Base-by-base conservation (phyloP, 1,140 invertebrate species). In the Cardiocondyla obscurior region DNA sequence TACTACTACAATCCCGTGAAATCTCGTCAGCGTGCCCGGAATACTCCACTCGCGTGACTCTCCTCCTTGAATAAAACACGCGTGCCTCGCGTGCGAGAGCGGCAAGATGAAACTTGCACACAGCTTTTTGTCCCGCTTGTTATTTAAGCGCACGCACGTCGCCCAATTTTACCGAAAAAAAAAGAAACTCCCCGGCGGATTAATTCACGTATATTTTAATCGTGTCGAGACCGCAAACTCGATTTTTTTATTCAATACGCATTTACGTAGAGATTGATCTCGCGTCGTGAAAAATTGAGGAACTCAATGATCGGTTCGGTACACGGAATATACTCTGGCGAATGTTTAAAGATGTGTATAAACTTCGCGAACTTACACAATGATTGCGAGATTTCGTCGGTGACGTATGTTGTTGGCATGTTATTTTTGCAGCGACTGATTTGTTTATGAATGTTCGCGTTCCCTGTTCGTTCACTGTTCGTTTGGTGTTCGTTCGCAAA, bases 1-100 rank as follows among this genome's bases (percentile, higher is more conserved):
- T 79, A 81, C 64, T 77, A 69, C 69, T 87, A 86, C 12, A 69
- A 74, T 73, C 57, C 64, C 67, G 19, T 65, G 79, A 79, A 86
- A 60, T 53, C 49, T 44, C 69, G n/a, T 79, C 36, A 60, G 51
- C 70, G 60, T 69, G 64, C 49, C 46, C 55, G 53, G 42, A 69
- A 79, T 79, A 67, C n/a, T 49, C 16, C 30, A 51, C 22, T 67
- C 60, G 46, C 74, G 30, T 79, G 46, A 79, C 36, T 69, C 33
- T 69, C 39, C 62, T 49, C 22, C 62, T 55, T 28, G 25, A 69
- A 60, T 55, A 57, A 85, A 70, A 76, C 67, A 85, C 33, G 46
- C 74, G 33, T 69, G 46, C 7, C 62, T 69, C 62, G 74, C 62
- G 49, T 79, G 69, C 46, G 62, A 28, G 74, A 79, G 33, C 74